These are phyloP conservation scores for Megathymus violae DNA, from an alignment of 1,140 invertebrate species.

Conservation along the genomic window DNA sequence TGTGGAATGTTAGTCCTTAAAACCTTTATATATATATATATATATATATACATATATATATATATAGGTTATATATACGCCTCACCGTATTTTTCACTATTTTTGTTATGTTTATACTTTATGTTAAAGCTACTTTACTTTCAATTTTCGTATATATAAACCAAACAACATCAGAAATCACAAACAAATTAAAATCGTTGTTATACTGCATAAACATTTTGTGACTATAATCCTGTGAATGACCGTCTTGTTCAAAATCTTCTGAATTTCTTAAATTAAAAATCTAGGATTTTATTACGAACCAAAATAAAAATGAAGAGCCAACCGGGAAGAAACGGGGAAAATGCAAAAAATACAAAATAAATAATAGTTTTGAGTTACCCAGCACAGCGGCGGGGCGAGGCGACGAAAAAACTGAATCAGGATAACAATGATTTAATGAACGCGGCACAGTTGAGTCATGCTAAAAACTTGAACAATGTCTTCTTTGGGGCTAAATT, in stretches of 20 bases:
- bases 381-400: constrained; percentile 17
- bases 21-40: no score
- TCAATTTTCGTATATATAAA: no score
- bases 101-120: no score
- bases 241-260: constrained; percentile 6
- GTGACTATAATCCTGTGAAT: constrained; percentile 11
- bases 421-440: constrained; percentile 31
- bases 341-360: constrained; percentile 25
- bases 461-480: constrained; percentile 18
- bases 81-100: no score
- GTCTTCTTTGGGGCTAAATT: constrained; percentile 4
- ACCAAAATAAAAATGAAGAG: constrained; percentile 26
- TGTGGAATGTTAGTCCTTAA: no score
- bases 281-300: constrained; percentile 18
- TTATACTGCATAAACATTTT: constrained; percentile 37
- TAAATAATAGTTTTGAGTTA: constrained; percentile 26
- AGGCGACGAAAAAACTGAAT: constrained; percentile 21
- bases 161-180: no score
- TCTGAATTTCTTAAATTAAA: constrained; percentile 28
- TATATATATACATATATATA: no score
- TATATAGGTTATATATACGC: no score
- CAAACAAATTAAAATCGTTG: no score
- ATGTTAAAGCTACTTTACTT: no score
- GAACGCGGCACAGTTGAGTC: constrained; percentile 24
- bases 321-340: constrained; percentile 21